Percentiles rank a stretch among this genome's conserved stretches.
phyloP scores from a whole-genome alignment of 2,888 invertebrate genomes.

The Drosophila prolongata region DNA sequence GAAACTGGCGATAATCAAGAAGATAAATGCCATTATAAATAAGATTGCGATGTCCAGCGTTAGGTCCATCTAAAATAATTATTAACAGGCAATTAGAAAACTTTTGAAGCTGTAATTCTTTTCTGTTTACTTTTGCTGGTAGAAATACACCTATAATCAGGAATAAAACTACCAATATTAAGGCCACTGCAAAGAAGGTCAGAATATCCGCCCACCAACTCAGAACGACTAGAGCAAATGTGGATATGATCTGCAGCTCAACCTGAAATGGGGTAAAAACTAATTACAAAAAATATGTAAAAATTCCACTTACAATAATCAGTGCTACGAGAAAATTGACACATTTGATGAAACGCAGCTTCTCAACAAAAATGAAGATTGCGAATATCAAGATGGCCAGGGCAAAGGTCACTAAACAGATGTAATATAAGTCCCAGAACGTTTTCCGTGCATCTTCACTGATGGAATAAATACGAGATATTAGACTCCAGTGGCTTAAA shows the following conservation, averaged over 20 bases:
- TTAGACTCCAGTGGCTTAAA: too few relatives aligned
- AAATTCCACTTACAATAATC: conserved; percentile 51
- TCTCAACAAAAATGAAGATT: conserved; percentile 52
- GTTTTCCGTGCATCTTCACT: conserved; percentile 6
- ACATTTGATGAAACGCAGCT: conserved; percentile 28
- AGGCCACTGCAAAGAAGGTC: conserved; percentile 30
- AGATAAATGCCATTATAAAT: conserved; percentile 55
- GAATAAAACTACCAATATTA: conserved; percentile 16
- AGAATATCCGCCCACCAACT: conserved; percentile 41
- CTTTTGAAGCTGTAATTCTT: too few relatives aligned
- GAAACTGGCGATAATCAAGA: conserved; percentile 40
- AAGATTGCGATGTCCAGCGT: conserved; percentile 61
- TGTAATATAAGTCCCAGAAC: conserved; percentile 18
- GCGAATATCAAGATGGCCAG: conserved; percentile 27
- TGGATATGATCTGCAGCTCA: conserved; percentile 60
- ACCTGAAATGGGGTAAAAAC: conserved; percentile 25
- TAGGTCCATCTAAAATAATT: conserved; percentile 44
- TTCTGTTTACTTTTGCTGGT: conserved; percentile 34
- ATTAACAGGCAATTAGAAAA: background rate
- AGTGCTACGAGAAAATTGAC: conserved; percentile 31
- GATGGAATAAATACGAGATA: too few relatives aligned
- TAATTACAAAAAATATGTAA: background rate
- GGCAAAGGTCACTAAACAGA: conserved; percentile 41
- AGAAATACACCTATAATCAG: conserved; percentile 41
- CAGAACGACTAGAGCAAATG: conserved; percentile 23